Evolutionary conservation across 1,140 invertebrate species (phyloP).

Genomic region (Drosophila lowei): DNA sequence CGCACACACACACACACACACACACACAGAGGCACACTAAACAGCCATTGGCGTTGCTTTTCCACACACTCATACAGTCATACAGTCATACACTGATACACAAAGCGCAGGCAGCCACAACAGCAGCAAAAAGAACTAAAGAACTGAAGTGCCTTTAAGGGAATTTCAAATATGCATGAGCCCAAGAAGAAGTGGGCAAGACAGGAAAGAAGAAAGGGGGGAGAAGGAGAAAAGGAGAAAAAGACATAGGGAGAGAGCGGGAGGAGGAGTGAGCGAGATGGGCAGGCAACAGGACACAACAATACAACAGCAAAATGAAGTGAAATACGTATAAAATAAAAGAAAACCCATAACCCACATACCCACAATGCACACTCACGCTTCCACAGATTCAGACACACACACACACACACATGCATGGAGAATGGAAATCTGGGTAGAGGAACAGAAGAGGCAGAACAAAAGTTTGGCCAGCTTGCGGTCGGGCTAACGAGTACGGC

Average conservation of each 20-base stretch:
- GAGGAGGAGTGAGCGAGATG: neutral
- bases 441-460: neutral
- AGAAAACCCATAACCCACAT: conserved; percentile 45
- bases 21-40: conserved; percentile 24
- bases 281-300: conserved; percentile 33
- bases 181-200: conserved; percentile 47
- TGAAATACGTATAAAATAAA: conserved; percentile 76
- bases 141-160: conserved; percentile 79
- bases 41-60: conserved; percentile 48
- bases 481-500: too few relatives aligned
- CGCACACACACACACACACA: neutral
- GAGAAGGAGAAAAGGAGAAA: neutral
- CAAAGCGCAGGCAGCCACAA: conserved; percentile 35
- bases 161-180: conserved; percentile 81
- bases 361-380: conserved; percentile 24
- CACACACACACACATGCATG: neutral
- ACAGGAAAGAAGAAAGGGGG: neutral
- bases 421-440: conserved; percentile 18
- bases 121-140: conserved; percentile 48
- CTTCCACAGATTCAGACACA: neutral
- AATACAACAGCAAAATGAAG: conserved; percentile 66
- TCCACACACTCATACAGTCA: neutral
- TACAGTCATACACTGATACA: neutral
- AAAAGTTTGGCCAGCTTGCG: neutral
- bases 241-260: neutral